phyloP scores from a whole-genome alignment of 2,888 invertebrate genomes.

The Lochmaea capreae region DNA sequence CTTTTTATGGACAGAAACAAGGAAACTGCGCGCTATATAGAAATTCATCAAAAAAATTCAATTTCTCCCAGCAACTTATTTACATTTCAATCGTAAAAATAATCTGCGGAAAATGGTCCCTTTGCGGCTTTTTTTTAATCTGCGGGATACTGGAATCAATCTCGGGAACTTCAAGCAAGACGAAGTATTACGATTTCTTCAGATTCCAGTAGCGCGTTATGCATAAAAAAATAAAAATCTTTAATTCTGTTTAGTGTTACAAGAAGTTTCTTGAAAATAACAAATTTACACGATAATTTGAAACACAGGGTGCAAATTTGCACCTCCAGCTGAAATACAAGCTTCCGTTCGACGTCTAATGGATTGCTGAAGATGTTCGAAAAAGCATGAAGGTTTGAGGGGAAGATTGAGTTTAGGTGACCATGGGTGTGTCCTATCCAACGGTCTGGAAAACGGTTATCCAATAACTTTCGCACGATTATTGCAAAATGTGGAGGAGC shows the following conservation, averaged over 20 bases:
- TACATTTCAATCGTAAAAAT: conserved; percentile 52
- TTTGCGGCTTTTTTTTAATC: conserved; percentile 43
- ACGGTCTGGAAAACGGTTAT: too few species aligned
- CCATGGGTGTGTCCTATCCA: too few species aligned
- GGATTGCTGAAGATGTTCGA: too few species aligned
- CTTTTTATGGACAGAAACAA: conserved; percentile 15
- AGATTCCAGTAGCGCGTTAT: not conserved
- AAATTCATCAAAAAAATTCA: conserved; percentile 3
- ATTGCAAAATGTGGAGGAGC: too few species aligned
- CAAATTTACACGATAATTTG: not conserved
- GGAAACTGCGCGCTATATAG: not conserved
- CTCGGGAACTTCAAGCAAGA: conserved; percentile 37
- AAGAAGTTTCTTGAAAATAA: too few species aligned
- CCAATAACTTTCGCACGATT: too few species aligned
- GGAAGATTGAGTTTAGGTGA: too few species aligned
- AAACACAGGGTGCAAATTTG: not conserved
- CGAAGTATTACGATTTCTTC: conserved; percentile 1
- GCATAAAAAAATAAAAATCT: not conserved
- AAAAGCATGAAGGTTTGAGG: too few species aligned
- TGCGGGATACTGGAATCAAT: conserved; percentile 49
- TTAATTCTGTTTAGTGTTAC: too few species aligned
- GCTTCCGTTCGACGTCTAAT: too few species aligned
- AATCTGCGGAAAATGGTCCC: conserved; percentile 44
- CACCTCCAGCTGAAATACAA: too few species aligned
- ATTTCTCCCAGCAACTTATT: conserved; percentile 40